Evolutionary conservation across 2,113 vertebrate genomes (phyloP), one percentile per base, ranked within the genome.

Genomic region (Phasianus colchicus): DNA sequence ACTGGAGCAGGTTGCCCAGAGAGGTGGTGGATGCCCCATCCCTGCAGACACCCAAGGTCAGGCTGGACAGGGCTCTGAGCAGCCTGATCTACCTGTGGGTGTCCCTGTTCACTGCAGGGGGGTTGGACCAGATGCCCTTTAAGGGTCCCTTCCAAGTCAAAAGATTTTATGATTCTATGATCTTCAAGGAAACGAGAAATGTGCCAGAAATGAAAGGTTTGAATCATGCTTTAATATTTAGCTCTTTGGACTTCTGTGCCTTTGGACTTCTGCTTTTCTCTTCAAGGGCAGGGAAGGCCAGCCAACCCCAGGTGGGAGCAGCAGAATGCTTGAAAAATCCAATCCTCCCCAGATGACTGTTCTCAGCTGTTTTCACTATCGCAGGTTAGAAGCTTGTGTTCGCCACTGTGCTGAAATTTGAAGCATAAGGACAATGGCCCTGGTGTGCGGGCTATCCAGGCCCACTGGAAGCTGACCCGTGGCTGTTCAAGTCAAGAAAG

Each of bases 201-300:
- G 1, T 52, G 71, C 36, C 73, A 82, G 70, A 83, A 88, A 83
- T 10, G 1, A 75, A 81, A 21, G 24, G 1, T 71, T 71, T 92
- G 69, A 9, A 18, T 21, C 8, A 0, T 2, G 32, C 4, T 89
- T 57, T 88, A 48, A 19, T 4, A 3, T 36, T 4, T 54, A 73
- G 67, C 16, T 22, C 13, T 60, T 50, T 72, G 75, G 64, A 52
- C 48, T 86, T 45, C 25, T 29, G 27, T 13, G 58, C 58, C 10
- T 9, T 52, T 43, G 61, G 43, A 64, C 47, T 48, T 25, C 1
- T 25, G 42, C 57, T 65, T 61, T 20, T 38, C 34, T 54, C 32
- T 11, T 30, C 20, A 8, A 45, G 12, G 32, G 24, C 11, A 50
- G 61, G 70, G 54, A 36, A 0, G 2, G 47, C 30, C 0, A 0